phyloP scores from a whole-genome alignment of 2,888 invertebrate species.

The Cephus pulcher region DNA sequence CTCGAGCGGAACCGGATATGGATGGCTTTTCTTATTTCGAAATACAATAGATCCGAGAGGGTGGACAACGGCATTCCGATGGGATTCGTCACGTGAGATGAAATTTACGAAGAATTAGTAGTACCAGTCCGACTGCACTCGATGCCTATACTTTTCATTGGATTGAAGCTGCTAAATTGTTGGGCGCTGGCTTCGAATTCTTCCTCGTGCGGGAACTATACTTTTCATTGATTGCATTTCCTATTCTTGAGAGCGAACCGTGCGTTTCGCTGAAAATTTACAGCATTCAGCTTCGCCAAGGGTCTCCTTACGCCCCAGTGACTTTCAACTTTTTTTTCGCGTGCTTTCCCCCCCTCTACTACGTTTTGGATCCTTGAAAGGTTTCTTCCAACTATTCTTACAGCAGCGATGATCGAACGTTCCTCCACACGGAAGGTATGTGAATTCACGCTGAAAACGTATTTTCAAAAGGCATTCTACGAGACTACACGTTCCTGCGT shows the following conservation, averaged over 20 bases:
- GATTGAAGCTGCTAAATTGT: background rate
- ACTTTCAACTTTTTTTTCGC: background rate
- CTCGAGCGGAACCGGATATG: background rate
- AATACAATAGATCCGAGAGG: background rate
- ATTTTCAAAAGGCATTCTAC: background rate
- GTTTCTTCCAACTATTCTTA: background rate
- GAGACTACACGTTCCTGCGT: background rate
- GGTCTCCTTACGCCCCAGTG: background rate
- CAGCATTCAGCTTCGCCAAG: background rate
- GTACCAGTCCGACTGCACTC: background rate
- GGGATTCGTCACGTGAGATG: background rate
- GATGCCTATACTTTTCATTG: background rate
- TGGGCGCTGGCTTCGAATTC: background rate
- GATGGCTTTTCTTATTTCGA: background rate
- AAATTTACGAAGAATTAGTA: background rate
- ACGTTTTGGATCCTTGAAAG: background rate
- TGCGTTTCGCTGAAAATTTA: background rate
- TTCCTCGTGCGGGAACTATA: background rate
- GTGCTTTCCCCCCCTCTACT: background rate
- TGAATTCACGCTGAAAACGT: background rate
- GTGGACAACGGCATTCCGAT: background rate
- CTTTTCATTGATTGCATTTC: background rate
- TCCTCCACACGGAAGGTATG: background rate
- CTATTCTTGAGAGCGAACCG: background rate
- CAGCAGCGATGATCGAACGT: background rate